Percentiles rank a stretch among this genome's conserved stretches.
Conservation (phyloP, 2,888 invertebrate genomes). For the Caenorhabditis imperialis region DNA sequence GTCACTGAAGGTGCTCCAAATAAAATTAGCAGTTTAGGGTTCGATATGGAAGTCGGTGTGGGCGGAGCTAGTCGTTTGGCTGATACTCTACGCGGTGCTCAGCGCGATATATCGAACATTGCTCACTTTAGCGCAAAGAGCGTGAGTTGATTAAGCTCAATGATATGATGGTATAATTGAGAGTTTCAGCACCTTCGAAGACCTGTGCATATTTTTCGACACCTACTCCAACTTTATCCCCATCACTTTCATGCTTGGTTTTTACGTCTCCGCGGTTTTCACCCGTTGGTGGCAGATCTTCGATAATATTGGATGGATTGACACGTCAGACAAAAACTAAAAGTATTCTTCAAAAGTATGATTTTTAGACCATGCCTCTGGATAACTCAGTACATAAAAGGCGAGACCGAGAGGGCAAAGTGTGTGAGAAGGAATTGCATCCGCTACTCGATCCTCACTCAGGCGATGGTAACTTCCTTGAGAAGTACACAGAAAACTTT, state of each 20-base stretch:
- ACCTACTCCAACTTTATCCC: conserved; percentile 75
- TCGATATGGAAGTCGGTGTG: conserved; percentile 69
- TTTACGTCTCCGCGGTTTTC: conserved; percentile 76
- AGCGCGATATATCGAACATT: conserved; percentile 61
- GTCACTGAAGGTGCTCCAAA: background rate
- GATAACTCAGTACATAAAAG: conserved; percentile 68
- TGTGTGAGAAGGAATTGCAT: conserved; percentile 71
- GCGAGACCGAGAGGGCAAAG: conserved; percentile 65
- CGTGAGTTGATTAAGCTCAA: conserved; percentile 47
- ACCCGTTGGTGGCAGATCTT: conserved; percentile 71
- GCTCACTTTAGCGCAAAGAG: conserved; percentile 63
- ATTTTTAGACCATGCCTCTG: conserved; percentile 70
- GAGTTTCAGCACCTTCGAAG: conserved; percentile 70
- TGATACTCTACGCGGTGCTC: conserved; percentile 62
- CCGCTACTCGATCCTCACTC: conserved; percentile 71
- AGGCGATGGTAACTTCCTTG: conserved; percentile 59
- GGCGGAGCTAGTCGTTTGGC: conserved; percentile 71
- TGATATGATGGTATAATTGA: no score
- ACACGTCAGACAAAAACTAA: conserved; percentile 62
- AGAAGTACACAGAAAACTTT: background rate
- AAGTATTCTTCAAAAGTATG: background rate
- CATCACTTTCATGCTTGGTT: conserved; percentile 75
- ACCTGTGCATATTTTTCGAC: conserved; percentile 72
- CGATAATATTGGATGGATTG: conserved; percentile 77
- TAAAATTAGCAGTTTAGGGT: conserved; percentile 47